Evolutionary conservation across 2,113 vertebrate species (phyloP), one percentile per base, ranked within the genome.

Genomic region (Actinemys pallida): DNA sequence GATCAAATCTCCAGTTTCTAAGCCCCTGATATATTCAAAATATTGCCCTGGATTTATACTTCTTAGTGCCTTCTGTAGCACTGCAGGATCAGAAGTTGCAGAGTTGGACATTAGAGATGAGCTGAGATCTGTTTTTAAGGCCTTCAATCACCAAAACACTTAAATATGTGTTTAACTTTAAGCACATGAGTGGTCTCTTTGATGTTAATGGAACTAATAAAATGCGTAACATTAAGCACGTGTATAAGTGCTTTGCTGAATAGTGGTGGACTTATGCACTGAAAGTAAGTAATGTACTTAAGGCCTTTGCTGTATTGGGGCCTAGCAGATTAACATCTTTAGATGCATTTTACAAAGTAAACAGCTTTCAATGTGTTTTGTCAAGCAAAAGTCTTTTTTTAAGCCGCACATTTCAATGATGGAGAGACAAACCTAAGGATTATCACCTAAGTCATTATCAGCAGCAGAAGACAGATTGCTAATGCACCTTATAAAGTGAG

Each of bases 251-350:
- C 86, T 86, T 56, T 31, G 83, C 81, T 69, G 13, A 93, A 35
- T 19, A n/a, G 45, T 49, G 12, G 31, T 81, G 35, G 88, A 35
- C 4, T 31, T 57, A 65, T 72, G 79, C 4, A 56, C 0, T 65
- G 89, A 65, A 62, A 12, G 83, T 19, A 17, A 80, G 52, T 2
- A 2, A 2, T 0, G 0, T 0, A 2, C 20, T 85, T 54, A 78
- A 92, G 42, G 31, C 19, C 56, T 54, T 69, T 89, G 42, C 89
- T 59, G 81, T 52, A 75, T 4, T 1, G 20, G 59, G 78, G 6
- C 29, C 47, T 88, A 50, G 29, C 7, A 0, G 25, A 88, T 96
- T 94, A 93, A 94, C 90, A 83, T 89, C 84, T 90, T 97, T 92
- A 54, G 81, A 89, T 50, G 84, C 90, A 72, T 35, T 49, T 42